phyloP scores from a whole-genome alignment of 2,888 invertebrate species.

The Watsonalla cultraria region DNA sequence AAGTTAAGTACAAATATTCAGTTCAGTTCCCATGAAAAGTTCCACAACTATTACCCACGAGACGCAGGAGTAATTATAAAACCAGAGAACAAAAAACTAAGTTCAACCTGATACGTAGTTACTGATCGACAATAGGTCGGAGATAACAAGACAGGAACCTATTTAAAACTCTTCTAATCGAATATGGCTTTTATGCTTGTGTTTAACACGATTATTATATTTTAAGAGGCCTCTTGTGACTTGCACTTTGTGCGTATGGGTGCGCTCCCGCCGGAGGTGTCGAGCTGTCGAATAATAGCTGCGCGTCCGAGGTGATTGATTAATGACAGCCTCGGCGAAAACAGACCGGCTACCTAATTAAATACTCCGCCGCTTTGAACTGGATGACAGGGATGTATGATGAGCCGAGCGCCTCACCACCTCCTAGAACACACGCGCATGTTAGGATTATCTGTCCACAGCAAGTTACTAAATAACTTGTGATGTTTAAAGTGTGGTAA shows the following conservation, averaged over 20 bases:
- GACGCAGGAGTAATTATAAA: conserved; percentile 53
- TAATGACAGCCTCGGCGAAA: conserved; percentile 71
- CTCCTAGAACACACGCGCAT: too few species aligned
- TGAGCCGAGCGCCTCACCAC: conserved; percentile 19
- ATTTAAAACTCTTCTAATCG: conserved; percentile 72
- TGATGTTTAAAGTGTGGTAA: too few species aligned
- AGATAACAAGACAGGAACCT: conserved; percentile 71
- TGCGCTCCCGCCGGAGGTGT: conserved; percentile 56
- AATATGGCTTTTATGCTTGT: conserved; percentile 73
- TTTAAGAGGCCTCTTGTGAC: conserved; percentile 73
- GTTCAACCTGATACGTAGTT: conserved; percentile 49
- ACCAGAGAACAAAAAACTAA: conserved; percentile 49
- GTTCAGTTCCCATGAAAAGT: conserved; percentile 14
- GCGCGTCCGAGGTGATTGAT: conserved; percentile 65
- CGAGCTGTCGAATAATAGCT: conserved; percentile 69
- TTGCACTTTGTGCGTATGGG: conserved; percentile 58
- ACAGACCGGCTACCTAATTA: conserved; percentile 70
- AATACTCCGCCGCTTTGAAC: conserved; percentile 46
- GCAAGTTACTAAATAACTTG: too few species aligned
- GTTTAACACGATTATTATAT: conserved; percentile 78
- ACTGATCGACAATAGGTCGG: conserved; percentile 52
- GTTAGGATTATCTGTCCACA: too few species aligned
- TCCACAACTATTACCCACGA: conserved; percentile 28
- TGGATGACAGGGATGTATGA: conserved; percentile 37
- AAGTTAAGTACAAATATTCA: background rate